Conservation (phyloP, 2,888 invertebrate species). For the Ptychoptera contaminata region DNA sequence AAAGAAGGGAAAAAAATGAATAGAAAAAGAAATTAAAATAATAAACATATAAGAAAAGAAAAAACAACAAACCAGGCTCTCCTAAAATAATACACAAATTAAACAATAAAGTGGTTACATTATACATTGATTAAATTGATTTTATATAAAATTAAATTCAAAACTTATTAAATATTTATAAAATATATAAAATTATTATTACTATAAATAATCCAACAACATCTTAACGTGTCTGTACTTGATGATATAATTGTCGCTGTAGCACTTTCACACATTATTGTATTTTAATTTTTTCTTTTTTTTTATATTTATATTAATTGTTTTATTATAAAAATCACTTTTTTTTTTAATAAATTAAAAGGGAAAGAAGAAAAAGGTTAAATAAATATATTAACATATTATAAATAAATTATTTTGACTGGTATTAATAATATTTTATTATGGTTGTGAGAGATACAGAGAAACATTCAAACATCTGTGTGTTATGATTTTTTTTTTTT, state of each 20-base stretch:
- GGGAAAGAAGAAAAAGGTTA: constrained; percentile 4
- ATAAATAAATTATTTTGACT: too few relatives aligned
- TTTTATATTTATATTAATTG: constrained; percentile 7
- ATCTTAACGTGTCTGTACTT: constrained; percentile 48
- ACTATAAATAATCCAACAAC: constrained; percentile 65
- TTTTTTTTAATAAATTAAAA: constrained; percentile 10
- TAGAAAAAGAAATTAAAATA: neutral
- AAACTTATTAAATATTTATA: too few relatives aligned
- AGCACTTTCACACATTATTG: constrained; percentile 40
- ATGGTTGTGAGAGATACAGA: too few relatives aligned
- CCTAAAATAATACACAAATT: too few relatives aligned
- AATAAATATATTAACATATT: too few relatives aligned
- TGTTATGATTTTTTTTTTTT: too few relatives aligned
- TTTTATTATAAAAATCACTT: neutral
- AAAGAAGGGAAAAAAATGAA: neutral
- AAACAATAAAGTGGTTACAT: too few relatives aligned
- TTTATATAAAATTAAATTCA: neutral
- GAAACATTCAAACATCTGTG: too few relatives aligned
- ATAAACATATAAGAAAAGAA: too few relatives aligned
- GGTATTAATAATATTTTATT: too few relatives aligned
- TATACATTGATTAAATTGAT: constrained; percentile 1
- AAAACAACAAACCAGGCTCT: too few relatives aligned
- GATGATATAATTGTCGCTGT: constrained; percentile 40
- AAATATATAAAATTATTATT: constrained; percentile 17
- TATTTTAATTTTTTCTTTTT: constrained; percentile 1